Conservation (phyloP, 1,140 invertebrate genomes). For the Agrilus planipennis region DNA sequence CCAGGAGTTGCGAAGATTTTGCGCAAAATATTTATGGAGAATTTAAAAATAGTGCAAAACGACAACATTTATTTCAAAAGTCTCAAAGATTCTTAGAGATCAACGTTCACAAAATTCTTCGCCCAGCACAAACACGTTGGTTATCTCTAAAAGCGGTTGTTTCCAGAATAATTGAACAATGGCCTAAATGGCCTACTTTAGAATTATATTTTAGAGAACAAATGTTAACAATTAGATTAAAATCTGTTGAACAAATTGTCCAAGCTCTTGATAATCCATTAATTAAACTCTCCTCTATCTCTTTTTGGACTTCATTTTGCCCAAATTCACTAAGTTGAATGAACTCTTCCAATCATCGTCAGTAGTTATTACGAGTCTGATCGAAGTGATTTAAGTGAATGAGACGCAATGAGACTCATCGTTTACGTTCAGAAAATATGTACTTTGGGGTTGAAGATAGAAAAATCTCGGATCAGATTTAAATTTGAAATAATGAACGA, state of each 20-base stretch:
- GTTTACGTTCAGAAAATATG: neutral
- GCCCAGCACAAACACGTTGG: neutral
- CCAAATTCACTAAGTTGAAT: neutral
- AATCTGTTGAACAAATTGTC: neutral
- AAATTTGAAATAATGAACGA: too few species aligned
- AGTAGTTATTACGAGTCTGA: neutral
- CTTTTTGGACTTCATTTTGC: neutral
- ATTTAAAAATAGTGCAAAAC: conserved; percentile 28
- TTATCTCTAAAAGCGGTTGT: neutral
- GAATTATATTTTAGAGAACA: conserved; percentile 1
- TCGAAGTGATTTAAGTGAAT: neutral
- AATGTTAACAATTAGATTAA: neutral
- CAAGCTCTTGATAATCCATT: neutral
- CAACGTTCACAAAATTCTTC: neutral
- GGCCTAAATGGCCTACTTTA: neutral
- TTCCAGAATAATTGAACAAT: neutral
- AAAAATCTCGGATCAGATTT: too few species aligned
- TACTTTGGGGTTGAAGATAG: too few species aligned
- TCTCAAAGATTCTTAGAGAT: neutral
- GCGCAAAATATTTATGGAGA: conserved; percentile 22
- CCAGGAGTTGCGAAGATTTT: conserved; percentile 22
- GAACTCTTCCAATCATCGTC: neutral
- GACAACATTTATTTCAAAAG: conserved; percentile 15
- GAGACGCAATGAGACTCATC: neutral
- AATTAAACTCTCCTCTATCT: neutral